phyloP scores from a whole-genome alignment of 2,113 vertebrate genomes.

The Siniperca knerii region DNA sequence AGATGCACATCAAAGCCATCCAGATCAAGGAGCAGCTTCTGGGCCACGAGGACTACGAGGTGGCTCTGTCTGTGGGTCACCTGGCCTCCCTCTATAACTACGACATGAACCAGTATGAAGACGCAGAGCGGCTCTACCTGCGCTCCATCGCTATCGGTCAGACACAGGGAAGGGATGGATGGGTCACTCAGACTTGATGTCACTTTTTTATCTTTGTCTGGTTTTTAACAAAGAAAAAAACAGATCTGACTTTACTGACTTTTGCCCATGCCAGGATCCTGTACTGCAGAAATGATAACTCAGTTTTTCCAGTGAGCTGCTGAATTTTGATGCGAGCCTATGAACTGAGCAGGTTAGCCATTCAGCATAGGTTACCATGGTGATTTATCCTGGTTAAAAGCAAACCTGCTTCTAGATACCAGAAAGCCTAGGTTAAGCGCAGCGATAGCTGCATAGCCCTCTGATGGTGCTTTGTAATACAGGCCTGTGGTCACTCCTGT shows the following conservation, averaged over 20 bases:
- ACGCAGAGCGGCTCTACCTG: constrained; percentile 97
- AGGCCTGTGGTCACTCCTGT: not conserved
- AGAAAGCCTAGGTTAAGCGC: not conserved
- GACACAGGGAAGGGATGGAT: not conserved
- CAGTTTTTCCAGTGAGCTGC: not conserved
- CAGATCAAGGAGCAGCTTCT: constrained; percentile 99
- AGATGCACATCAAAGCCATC: constrained; percentile 99
- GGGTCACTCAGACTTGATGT: not conserved
- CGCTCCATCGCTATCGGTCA: constrained; percentile 98
- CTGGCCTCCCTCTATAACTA: constrained; percentile 99
- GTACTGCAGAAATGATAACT: not conserved
- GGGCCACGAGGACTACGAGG: constrained; percentile 98
- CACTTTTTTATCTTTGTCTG: not conserved
- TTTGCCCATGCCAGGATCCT: not conserved
- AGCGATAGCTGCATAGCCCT: too few relatives aligned
- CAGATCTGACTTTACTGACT: too few relatives aligned
- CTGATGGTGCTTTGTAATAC: too few relatives aligned
- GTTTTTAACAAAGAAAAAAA: not conserved
- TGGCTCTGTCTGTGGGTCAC: constrained; percentile 97
- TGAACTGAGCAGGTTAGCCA: not conserved
- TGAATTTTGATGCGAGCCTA: not conserved
- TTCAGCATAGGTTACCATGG: not conserved
- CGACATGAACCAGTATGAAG: constrained; percentile 99
- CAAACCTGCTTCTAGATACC: not conserved
- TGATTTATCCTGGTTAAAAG: not conserved